Percentiles rank a stretch among this genome's conserved stretches.
phyloP scores from a whole-genome alignment of 2,888 invertebrate genomes.

The Nezara viridula region DNA sequence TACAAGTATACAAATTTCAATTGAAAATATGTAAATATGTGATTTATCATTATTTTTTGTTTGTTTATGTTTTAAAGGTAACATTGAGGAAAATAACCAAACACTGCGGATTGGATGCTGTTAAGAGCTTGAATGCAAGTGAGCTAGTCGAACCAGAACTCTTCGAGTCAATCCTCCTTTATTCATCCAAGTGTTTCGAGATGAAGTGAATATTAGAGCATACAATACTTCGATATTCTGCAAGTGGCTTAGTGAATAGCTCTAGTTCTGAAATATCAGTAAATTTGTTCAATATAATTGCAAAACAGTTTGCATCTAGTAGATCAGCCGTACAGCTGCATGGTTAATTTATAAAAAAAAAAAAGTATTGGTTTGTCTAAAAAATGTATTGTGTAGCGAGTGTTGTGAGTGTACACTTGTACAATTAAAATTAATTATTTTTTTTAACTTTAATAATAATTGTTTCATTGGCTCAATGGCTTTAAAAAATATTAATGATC shows the following conservation, averaged over 20 bases:
- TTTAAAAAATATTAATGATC: no score
- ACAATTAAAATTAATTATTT: no score
- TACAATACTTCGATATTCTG: background rate
- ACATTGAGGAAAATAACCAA: constrained; percentile 76
- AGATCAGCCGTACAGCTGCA: no score
- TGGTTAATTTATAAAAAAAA: no score
- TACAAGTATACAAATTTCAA: no score
- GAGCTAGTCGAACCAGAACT: constrained; percentile 82
- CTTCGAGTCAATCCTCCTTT: constrained; percentile 83
- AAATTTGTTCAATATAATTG: background rate
- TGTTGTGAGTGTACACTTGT: no score
- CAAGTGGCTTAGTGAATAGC: background rate
- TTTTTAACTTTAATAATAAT: no score
- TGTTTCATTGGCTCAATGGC: no score
- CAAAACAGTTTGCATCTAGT: no score
- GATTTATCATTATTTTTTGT: constrained; percentile 49
- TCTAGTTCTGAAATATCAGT: background rate
- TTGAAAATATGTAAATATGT: no score
- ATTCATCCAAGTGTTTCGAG: constrained; percentile 77
- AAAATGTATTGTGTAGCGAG: no score
- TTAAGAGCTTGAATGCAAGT: constrained; percentile 75
- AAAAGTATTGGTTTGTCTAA: no score
- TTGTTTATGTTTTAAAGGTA: constrained; percentile 71
- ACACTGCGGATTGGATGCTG: constrained; percentile 72
- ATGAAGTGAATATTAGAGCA: background rate